These are phyloP conservation scores for Beroe ovata DNA, from an alignment of 37 sponge, comb jelly and placozoan species.

Conservation along the genomic window DNA sequence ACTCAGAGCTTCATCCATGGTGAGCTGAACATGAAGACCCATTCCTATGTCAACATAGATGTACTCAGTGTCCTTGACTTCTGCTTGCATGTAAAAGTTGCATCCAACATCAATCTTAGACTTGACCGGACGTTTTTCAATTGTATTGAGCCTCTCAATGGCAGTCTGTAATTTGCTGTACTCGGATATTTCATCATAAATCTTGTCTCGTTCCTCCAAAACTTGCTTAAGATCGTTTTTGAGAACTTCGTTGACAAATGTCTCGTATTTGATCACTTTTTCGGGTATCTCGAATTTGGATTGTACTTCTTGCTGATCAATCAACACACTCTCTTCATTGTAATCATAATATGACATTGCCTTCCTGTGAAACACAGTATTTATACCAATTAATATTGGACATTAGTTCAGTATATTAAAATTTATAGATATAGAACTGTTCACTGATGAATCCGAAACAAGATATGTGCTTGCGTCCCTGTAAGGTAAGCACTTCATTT, in stretches of 20 bases:
- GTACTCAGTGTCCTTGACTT: conserved; percentile 71
- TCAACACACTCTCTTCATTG: conserved; percentile 7
- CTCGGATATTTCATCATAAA: conserved; percentile 75
- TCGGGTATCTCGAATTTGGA: not conserved
- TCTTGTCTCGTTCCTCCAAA: conserved; percentile 69
- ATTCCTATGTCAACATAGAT: conserved; percentile 82
- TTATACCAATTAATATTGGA: too few relatives aligned
- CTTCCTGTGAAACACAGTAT: too few relatives aligned
- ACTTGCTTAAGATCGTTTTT: conserved; percentile 74
- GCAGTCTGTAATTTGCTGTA: conserved; percentile 74
- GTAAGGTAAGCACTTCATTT: too few relatives aligned
- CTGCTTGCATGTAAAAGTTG: conserved; percentile 82
- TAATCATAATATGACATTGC: conserved; percentile 18
- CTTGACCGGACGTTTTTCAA: conserved; percentile 68
- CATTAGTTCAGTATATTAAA: too few relatives aligned
- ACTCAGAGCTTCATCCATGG: conserved; percentile 75
- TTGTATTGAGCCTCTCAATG: conserved; percentile 69
- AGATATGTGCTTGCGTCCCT: too few relatives aligned
- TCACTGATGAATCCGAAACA: too few relatives aligned
- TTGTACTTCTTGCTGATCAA: not conserved
- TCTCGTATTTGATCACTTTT: conserved; percentile 77
- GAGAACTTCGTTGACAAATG: conserved; percentile 82
- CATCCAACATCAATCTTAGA: conserved; percentile 85
- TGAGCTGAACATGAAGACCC: conserved; percentile 79
- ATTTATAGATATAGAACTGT: too few relatives aligned